These are phyloP conservation scores for Pterocles gutturalis DNA, from an alignment of 2,113 vertebrate species.

Conservation along the genomic window DNA sequence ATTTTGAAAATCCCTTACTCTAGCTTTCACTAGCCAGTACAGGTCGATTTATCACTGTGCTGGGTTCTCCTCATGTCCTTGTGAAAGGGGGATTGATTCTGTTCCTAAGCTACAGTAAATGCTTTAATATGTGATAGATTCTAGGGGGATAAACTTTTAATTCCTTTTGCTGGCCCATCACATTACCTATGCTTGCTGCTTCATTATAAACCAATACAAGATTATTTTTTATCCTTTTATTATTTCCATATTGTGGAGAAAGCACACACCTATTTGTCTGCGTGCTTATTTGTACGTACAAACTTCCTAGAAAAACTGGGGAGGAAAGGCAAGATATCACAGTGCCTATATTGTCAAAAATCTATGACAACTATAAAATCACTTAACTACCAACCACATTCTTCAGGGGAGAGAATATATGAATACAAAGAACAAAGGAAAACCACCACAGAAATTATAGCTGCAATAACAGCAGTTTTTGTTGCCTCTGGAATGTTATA, in stretches of 20 bases:
- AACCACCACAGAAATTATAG: slow-evolving; percentile 1
- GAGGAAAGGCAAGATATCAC: not conserved
- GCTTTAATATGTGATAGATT: not conserved
- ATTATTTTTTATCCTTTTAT: not conserved
- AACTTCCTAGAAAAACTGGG: not conserved
- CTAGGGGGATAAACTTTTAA: not conserved
- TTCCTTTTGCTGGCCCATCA: not conserved
- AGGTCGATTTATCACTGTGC: not conserved
- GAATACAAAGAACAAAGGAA: slow-evolving; percentile 16
- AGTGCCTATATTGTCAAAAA: slow-evolving; percentile 4
- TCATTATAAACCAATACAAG: not conserved
- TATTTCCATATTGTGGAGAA: not conserved
- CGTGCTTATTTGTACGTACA: not conserved
- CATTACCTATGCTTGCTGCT: not conserved
- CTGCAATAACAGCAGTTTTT: slow-evolving; percentile 20
- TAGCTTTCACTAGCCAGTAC: not conserved
- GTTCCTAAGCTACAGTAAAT: not conserved
- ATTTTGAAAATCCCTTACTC: not conserved
- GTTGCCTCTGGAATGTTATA: not conserved
- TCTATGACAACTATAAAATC: not conserved
- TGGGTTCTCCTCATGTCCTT: not conserved
- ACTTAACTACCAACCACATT: not conserved
- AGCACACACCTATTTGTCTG: not conserved
- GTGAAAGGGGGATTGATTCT: not conserved
- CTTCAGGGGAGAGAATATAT: not conserved